A percentile compares a stretch with the other conserved stretches of the same genome.
phyloP scores from a whole-genome alignment of 2,888 invertebrate species.

The Lymantria monacha region DNA sequence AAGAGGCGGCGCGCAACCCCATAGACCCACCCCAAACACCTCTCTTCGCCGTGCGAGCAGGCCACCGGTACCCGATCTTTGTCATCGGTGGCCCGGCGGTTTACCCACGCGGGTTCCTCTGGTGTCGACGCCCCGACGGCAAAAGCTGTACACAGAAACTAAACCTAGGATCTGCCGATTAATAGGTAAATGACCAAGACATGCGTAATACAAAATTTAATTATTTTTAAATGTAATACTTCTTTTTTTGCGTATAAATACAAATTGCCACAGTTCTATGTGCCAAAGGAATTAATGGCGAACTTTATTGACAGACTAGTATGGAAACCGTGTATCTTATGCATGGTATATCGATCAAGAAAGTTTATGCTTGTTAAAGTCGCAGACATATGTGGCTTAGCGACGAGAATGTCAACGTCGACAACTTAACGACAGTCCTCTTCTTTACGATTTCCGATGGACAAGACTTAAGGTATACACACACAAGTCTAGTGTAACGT shows the following conservation, averaged over 20 bases:
- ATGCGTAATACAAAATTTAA: too few species aligned
- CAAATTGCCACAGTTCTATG: slow-evolving; percentile 1
- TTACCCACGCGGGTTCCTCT: too few species aligned
- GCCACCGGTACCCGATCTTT: too few species aligned
- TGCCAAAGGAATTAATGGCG: slow-evolving; percentile 3
- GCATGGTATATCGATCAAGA: slow-evolving; percentile 26
- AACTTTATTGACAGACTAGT: slow-evolving; percentile 6
- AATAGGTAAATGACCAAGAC: too few species aligned
- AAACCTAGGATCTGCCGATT: too few species aligned
- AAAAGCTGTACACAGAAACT: too few species aligned
- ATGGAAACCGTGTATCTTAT: slow-evolving; percentile 20
- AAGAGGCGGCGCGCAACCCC: too few species aligned
- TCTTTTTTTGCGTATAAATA: slow-evolving; percentile 17
- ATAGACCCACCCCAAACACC: too few species aligned
- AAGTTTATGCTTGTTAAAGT: slow-evolving; percentile 32
- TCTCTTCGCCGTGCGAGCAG: too few species aligned
- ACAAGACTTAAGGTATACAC: slow-evolving; percentile 20
- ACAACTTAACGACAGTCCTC: slow-evolving; percentile 36
- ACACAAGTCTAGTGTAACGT: too few species aligned
- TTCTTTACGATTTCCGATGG: slow-evolving; percentile 47
- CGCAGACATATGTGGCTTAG: slow-evolving; percentile 34
- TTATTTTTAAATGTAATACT: neutral
- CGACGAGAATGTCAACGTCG: slow-evolving; percentile 29
- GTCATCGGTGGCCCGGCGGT: too few species aligned
- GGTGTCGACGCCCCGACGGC: too few species aligned